Percentiles rank a stretch among this genome's conserved stretches.
phyloP scores from a whole-genome alignment of 2,888 invertebrate genomes.

The Mellilla xanthometata region DNA sequence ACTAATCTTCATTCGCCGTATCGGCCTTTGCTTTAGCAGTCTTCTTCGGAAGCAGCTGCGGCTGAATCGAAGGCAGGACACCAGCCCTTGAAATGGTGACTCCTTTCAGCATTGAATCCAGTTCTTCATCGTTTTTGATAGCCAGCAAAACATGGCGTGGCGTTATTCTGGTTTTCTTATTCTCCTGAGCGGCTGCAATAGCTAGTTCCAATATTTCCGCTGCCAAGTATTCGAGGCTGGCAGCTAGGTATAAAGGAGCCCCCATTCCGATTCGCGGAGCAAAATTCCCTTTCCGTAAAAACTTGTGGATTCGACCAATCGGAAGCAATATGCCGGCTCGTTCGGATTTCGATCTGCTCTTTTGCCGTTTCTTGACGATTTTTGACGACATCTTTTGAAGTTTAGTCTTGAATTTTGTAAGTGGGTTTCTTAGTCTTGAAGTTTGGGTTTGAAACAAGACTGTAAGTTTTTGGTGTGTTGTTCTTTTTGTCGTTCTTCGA shows the following conservation, averaged over 20 bases:
- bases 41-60: conserved; percentile 56
- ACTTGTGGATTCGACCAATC: conserved; percentile 81
- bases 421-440: no score
- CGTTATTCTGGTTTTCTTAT: conserved; percentile 82
- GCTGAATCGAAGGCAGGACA: conserved; percentile 53
- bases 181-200: conserved; percentile 84
- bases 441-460: no score
- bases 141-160: conserved; percentile 59
- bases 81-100: conserved; percentile 58
- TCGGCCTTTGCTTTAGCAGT: conserved; percentile 39
- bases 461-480: no score
- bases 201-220: conserved; percentile 87
- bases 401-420: no score
- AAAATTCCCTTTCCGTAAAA: conserved; percentile 83
- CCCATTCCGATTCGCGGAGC: conserved; percentile 81
- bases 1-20: background rate
- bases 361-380: conserved; percentile 36
- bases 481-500: no score
- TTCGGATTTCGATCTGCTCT: conserved; percentile 58
- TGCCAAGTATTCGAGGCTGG: conserved; percentile 84
- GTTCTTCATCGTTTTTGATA: conserved; percentile 59
- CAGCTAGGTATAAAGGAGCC: conserved; percentile 79
- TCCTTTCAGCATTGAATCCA: conserved; percentile 50
- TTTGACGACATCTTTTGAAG: conserved; percentile 44
- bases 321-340: conserved; percentile 81